Evolutionary conservation across 2,888 invertebrate species (phyloP), one percentile per base, ranked within the genome.

Genomic region (Drosophila macrospina): DNA sequence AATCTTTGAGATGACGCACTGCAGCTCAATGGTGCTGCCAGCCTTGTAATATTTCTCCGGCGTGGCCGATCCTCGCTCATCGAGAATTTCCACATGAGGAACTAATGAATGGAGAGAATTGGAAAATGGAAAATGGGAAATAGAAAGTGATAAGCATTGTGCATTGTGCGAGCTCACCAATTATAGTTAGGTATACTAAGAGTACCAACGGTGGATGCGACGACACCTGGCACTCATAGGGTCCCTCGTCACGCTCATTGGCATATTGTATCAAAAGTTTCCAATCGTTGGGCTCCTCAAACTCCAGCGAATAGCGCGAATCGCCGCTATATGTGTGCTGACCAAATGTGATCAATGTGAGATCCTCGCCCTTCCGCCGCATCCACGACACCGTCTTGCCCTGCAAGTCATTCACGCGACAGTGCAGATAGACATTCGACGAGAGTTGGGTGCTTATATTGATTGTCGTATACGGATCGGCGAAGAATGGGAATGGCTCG

Each of bases 31-130:
- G 80, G 96, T 96, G 79, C 96, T 96, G 32, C 96, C 96, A 80
- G 95, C 95, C 91, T 96, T 96, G 93, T 96, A 96, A 92, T 96
- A 96, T 92, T 96, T 96, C 92, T 96, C 96, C 70, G 95, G 95
- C 0, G 96, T 94, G 37, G 95, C 94, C 32, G 95, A 94, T 13
- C 96, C 96, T 78, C 96, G 94, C 87, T 96, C 96, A 90, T 96
- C 97, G 47, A 96, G 94, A 80, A 97, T 96, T 90, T 96, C 95
- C 86, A 96, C 95, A 90, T 95, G 95, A 87, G 97, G 96, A 90
- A 96, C 97, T 97, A 78, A 6, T n/a, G n/a, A n/a, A n/a, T n/a
- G n/a, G n/a, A n/a, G n/a, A n/a, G n/a, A n/a, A n/a, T n/a, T n/a
- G n/a, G n/a, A n/a, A n/a, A n/a, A n/a, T n/a, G n/a, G n/a, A n/a